These are phyloP conservation scores for Pavo muticus DNA, from an alignment of 2,113 vertebrate species.

Conservation along the genomic window DNA sequence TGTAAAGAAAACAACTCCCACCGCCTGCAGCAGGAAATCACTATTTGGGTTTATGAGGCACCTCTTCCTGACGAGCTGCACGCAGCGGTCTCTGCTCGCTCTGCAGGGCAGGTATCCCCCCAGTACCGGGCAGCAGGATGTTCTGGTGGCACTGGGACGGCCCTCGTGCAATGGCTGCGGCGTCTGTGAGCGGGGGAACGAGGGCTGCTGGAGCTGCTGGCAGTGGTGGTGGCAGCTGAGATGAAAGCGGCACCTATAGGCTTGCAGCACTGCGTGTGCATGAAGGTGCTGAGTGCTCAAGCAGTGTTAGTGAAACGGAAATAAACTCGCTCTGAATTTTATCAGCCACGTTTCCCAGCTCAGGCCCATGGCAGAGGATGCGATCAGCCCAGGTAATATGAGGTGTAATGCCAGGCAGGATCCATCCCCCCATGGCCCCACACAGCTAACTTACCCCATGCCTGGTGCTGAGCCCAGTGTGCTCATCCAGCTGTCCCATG, in stretches of 20 bases:
- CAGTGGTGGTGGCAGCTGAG: fast-evolving
- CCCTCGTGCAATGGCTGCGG: fast-evolving
- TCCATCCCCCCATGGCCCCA: neutral
- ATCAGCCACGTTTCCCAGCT: fast-evolving
- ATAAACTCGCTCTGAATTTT: neutral
- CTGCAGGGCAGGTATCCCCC: neutral
- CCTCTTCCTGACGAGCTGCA: constrained; percentile 79
- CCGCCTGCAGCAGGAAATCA: constrained; percentile 80
- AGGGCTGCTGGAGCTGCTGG: neutral
- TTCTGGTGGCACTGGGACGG: neutral
- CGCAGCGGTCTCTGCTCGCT: neutral
- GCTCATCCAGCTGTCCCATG: neutral
- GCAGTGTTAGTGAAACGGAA: neutral
- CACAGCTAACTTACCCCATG: neutral
- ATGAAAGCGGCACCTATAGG: neutral
- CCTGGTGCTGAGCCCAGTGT: neutral
- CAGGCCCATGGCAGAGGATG: neutral
- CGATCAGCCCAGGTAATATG: neutral
- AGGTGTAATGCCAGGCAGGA: neutral
- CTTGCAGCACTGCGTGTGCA: fast-evolving
- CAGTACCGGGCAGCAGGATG: neutral
- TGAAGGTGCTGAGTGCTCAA: neutral
- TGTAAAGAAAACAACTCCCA: constrained; percentile 77
- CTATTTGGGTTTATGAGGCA: constrained; percentile 83
- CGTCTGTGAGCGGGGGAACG: neutral